These are phyloP conservation scores for Oxytorus armatus DNA, from an alignment of 2,888 invertebrate genomes.

Conservation along the genomic window DNA sequence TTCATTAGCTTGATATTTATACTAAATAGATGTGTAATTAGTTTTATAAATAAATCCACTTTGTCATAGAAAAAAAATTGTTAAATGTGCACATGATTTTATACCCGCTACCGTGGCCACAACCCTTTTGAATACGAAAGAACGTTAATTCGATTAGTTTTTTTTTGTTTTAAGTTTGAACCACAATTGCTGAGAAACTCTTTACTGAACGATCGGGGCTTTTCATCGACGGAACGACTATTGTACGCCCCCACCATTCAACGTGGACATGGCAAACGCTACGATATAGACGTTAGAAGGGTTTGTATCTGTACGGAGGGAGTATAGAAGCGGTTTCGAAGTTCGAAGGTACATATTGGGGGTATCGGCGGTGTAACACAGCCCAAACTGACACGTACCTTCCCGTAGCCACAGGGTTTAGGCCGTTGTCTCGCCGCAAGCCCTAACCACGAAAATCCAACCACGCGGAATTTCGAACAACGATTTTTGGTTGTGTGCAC, in stretches of 20 bases:
- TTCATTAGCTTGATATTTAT: no score
- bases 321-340: conserved; percentile 30
- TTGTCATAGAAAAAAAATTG: no score
- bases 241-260: neutral
- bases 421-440: conserved; percentile 61
- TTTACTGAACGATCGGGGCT: neutral
- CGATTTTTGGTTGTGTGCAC: conserved; percentile 52
- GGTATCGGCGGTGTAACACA: conserved; percentile 43
- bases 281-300: conserved; percentile 9
- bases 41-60: no score
- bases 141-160: no score
- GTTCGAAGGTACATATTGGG: conserved; percentile 37
- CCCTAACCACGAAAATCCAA: conserved; percentile 59
- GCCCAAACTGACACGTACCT: conserved; percentile 57
- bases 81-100: no score
- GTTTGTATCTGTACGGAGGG: neutral
- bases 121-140: no score
- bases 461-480: conserved; percentile 64
- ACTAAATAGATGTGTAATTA: no score
- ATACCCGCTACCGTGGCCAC: no score
- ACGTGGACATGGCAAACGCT: neutral
- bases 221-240: neutral
- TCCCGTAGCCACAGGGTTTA: conserved; percentile 48
- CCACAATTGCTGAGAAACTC: neutral
- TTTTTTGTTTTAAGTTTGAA: no score